Evolutionary conservation across 2,888 invertebrate species (phyloP).

Genomic region (Lomographa bimaculata): DNA sequence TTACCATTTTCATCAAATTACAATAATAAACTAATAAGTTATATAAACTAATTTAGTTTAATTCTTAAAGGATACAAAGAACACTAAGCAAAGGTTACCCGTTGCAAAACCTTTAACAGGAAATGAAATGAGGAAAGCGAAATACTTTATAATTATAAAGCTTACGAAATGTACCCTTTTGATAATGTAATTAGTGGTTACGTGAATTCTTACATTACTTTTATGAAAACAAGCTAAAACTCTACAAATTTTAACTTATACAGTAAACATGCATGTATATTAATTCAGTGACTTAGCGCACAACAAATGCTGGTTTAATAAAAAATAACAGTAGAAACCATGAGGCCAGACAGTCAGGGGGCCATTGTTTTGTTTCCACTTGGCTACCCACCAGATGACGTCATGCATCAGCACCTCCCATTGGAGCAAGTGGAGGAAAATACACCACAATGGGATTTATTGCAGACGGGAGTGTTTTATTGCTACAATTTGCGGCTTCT

Average conservation of each 20-base stretch:
- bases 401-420: conserved; percentile 68
- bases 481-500: conserved; percentile 6
- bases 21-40: too few relatives aligned
- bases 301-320: background rate
- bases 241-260: too few relatives aligned
- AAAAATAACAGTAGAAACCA: conserved; percentile 30
- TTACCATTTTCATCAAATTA: too few relatives aligned
- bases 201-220: background rate
- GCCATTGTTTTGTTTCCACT: conserved; percentile 69
- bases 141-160: conserved; percentile 16
- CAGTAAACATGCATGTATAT: too few relatives aligned
- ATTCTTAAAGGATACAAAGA: too few relatives aligned
- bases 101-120: conserved; percentile 13
- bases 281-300: too few relatives aligned
- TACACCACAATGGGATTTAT: conserved; percentile 30
- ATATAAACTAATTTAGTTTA: too few relatives aligned
- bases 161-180: conserved; percentile 8
- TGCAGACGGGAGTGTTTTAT: conserved; percentile 7
- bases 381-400: conserved; percentile 69
- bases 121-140: conserved; percentile 6
- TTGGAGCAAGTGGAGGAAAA: conserved; percentile 54
- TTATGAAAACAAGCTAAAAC: background rate
- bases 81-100: conserved; percentile 7
- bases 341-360: conserved; percentile 47
- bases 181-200: background rate